phyloP scores from a whole-genome alignment of 2,888 invertebrate species.

The Phytoseiulus persimilis region DNA sequence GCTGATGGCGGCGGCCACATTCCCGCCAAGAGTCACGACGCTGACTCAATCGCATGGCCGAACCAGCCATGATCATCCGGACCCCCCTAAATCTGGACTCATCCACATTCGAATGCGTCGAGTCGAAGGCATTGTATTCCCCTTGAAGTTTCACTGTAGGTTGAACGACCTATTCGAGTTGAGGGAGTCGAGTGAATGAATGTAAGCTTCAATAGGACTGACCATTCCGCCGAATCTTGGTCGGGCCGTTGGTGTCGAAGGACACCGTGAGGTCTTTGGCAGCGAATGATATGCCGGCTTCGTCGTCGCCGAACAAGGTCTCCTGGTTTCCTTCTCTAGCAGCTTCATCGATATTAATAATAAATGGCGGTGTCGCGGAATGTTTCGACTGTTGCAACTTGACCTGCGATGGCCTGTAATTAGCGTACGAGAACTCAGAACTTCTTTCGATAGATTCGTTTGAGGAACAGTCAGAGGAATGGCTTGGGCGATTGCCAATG shows the following conservation, averaged over 20 bases:
- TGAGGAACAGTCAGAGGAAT: too few species aligned
- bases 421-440: not conserved
- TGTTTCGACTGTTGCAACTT: constrained; percentile 19
- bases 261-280: not conserved
- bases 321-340: not conserved
- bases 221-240: not conserved
- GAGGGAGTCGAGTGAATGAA: not conserved
- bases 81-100: not conserved
- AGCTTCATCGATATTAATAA: not conserved
- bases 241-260: not conserved
- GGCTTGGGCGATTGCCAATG: too few species aligned
- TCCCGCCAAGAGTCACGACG: too few species aligned
- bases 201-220: not conserved
- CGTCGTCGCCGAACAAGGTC: not conserved
- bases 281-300: constrained; percentile 10
- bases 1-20: too few species aligned
- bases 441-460: too few species aligned
- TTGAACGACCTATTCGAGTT: not conserved
- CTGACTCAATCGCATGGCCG: too few species aligned
- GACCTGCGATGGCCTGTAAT: constrained; percentile 14
- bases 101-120: too few species aligned
- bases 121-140: too few species aligned
- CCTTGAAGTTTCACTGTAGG: not conserved
- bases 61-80: too few species aligned
- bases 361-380: constrained; percentile 8